These are phyloP conservation scores for Dasyurus viverrinus DNA, from an alignment of 2,113 vertebrate genomes.

Conservation along the genomic window DNA sequence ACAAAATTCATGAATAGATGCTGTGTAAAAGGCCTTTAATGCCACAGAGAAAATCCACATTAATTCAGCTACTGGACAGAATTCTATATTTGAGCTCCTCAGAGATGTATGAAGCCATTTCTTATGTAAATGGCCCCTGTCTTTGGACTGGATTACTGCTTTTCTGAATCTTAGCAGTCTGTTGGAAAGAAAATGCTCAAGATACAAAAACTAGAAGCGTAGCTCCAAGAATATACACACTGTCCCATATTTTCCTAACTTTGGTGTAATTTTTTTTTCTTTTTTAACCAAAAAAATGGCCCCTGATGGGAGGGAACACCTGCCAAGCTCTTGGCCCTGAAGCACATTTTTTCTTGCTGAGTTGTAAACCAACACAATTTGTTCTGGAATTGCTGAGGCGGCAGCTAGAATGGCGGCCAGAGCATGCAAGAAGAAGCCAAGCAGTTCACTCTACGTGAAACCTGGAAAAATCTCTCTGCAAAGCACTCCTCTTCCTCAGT, in stretches of 20 bases:
- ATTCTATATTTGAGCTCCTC: background rate
- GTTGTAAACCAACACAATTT: conserved; percentile 52
- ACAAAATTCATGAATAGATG: conserved; percentile 4
- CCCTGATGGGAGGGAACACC: conserved; percentile 48
- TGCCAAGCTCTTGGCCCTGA: conserved; percentile 32
- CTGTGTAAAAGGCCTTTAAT: conserved; percentile 39
- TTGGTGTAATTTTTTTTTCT: background rate
- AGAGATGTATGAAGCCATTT: conserved; percentile 34
- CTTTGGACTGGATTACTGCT: background rate
- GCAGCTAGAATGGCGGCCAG: conserved; percentile 19
- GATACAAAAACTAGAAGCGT: background rate
- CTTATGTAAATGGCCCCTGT: background rate
- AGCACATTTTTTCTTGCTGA: conserved; percentile 64
- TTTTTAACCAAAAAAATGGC: background rate
- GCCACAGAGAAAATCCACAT: conserved; percentile 29
- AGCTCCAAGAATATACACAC: background rate
- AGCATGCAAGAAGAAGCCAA: background rate
- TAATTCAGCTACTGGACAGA: conserved; percentile 46
- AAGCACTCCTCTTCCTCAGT: background rate
- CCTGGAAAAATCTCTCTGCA: background rate
- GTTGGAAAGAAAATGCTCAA: background rate
- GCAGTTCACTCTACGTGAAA: background rate
- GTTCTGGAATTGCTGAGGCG: conserved; percentile 47
- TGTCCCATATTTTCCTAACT: conserved; percentile 14
- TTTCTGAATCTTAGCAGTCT: background rate